Evolutionary conservation across 2,888 invertebrate genomes (phyloP).

Genomic region (Trichogramma dendrolimi): DNA sequence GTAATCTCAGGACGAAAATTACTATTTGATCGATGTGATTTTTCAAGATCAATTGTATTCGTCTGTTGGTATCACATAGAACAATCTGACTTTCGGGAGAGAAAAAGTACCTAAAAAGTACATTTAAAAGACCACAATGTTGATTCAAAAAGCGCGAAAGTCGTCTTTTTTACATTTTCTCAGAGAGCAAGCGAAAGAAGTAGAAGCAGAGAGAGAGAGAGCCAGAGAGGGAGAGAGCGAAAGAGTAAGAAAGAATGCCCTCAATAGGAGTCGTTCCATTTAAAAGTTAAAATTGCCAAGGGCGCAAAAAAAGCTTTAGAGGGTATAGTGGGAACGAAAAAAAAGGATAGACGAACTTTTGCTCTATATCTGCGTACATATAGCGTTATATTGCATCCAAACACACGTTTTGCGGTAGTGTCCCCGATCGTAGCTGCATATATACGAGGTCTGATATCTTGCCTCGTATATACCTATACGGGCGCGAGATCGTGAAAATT

Average conservation of each 20-base stretch:
- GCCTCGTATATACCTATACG: constrained; percentile 1
- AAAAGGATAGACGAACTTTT: neutral
- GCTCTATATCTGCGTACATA: too few species aligned
- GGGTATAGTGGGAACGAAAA: neutral
- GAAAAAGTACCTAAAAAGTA: too few species aligned
- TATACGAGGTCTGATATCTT: neutral
- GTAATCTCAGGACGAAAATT: too few species aligned
- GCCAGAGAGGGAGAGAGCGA: too few species aligned
- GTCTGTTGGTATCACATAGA: too few species aligned
- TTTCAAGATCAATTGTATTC: too few species aligned
- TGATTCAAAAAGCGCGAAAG: constrained; percentile 18
- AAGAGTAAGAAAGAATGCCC: too few species aligned
- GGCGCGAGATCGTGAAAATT: neutral
- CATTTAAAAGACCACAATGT: neutral
- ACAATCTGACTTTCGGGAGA: too few species aligned
- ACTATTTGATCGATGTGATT: too few species aligned
- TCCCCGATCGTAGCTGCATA: neutral
- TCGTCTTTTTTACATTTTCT: neutral
- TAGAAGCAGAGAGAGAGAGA: neutral
- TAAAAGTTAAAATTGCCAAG: constrained; percentile 29
- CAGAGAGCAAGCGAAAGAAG: constrained; percentile 8
- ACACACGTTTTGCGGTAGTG: neutral
- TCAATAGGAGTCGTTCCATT: constrained; percentile 12
- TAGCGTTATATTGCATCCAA: neutral
- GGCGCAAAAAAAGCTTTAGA: constrained; percentile 17